These are phyloP conservation scores for Drosophila tani DNA, from an alignment of 1,140 invertebrate species.

Conservation along the genomic window DNA sequence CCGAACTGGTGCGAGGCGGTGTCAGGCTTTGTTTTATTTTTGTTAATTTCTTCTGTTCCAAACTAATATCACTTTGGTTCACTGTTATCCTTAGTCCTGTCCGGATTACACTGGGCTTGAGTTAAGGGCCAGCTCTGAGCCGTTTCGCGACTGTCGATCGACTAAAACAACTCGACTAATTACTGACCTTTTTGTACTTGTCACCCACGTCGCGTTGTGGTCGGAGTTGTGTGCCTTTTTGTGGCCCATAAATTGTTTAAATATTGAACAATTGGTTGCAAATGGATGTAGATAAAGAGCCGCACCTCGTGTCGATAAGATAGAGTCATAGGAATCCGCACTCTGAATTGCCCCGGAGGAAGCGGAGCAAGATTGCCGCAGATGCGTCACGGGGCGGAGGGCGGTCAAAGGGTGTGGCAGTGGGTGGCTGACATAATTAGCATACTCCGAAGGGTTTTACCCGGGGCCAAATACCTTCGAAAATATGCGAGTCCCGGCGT, in stretches of 20 bases:
- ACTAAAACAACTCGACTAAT: slow-evolving; percentile 73
- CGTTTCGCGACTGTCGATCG: slow-evolving; percentile 21
- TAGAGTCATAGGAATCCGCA: slow-evolving; percentile 55
- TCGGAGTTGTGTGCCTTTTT: slow-evolving; percentile 20
- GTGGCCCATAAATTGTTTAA: slow-evolving; percentile 79
- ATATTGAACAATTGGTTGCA: slow-evolving; percentile 79
- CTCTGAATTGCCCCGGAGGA: slow-evolving; percentile 62
- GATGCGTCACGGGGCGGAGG: slow-evolving; percentile 34
- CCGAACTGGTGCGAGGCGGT: slow-evolving; percentile 63
- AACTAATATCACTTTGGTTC: not conserved
- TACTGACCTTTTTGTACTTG: slow-evolving; percentile 74
- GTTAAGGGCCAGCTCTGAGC: slow-evolving; percentile 1
- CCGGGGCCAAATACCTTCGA: slow-evolving; percentile 33
- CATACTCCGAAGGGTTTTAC: slow-evolving; percentile 49
- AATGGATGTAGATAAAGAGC: slow-evolving; percentile 60
- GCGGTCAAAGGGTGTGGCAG: slow-evolving; percentile 23
- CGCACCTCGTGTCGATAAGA: slow-evolving; percentile 71
- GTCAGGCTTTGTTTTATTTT: slow-evolving; percentile 6
- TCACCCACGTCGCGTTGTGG: slow-evolving; percentile 8
- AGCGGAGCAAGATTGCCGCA: slow-evolving; percentile 47
- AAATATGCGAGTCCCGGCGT: slow-evolving; percentile 30
- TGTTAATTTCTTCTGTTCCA: not conserved
- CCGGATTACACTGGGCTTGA: not conserved
- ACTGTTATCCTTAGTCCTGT: slow-evolving; percentile 46
- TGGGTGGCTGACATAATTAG: slow-evolving; percentile 61